These are phyloP conservation scores for Sciurus vulgaris DNA, from an alignment of 2,797 vertebrate species.

Conservation along the genomic window DNA sequence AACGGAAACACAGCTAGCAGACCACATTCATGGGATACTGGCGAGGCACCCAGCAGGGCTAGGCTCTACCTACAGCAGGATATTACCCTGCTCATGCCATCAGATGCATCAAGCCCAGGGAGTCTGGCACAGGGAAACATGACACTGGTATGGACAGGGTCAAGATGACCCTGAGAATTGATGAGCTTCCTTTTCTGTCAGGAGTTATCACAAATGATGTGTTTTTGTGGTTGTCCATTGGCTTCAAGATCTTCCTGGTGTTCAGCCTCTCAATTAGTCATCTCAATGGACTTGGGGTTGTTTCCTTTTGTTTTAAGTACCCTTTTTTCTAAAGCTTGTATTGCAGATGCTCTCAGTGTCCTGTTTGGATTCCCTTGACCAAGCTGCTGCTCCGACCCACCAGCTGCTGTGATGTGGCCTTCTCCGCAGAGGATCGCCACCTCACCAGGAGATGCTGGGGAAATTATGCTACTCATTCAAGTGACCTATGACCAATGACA, in stretches of 20 bases:
- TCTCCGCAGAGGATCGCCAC: not conserved
- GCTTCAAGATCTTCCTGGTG: not conserved
- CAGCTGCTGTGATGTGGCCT: not conserved
- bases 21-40: no score
- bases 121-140: not conserved
- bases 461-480: not conserved
- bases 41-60: no score
- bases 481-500: not conserved
- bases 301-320: not conserved
- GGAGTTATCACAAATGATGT: not conserved
- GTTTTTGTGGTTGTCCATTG: not conserved
- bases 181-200: not conserved
- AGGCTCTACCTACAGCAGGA: fast-evolving
- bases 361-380: not conserved
- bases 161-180: not conserved
- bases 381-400: no score
- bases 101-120: no score
- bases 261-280: not conserved
- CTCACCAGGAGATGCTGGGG: not conserved
- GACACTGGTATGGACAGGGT: not conserved
- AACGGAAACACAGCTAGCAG: not conserved
- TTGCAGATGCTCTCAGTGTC: not conserved
- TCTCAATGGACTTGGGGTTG: not conserved
- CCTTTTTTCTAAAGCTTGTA: not conserved
- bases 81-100: fast-evolving